Base-by-base conservation (phyloP, 2,888 invertebrate genomes). In the Monopis laevigella region DNA sequence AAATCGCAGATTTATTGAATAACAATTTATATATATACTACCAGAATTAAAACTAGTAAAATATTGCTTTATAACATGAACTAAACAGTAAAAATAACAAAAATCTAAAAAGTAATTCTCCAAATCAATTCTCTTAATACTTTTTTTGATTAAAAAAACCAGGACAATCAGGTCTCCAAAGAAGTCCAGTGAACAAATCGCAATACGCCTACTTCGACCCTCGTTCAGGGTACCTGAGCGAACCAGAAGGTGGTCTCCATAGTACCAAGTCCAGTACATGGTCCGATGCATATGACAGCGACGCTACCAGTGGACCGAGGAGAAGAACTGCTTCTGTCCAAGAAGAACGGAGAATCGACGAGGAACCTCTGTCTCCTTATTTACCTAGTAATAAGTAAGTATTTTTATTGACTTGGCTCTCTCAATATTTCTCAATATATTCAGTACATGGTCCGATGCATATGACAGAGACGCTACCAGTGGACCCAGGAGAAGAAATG, bases 181-280 rank as follows among this genome's bases (percentile, higher is more conserved):
- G 77, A 6, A 62, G 65, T 3, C 32, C 44, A 4, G 52, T 65
- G 46, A 74, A 71, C 56, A 70, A 69, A 49, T 77, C 77, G 0
- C 82, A 82, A 48, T 82, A 81, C 54, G 78, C 80, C 1, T 82
- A 82, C 59, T 80, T 82, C 54, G 81, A 82, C 52, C 80, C 81
- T 1, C 72, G 80, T 1, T 81, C 81, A 0, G 82, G 82, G 0
- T 82, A 82, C 56, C 58, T 81, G 17, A 81, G 81, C 46, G 82
- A 82, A 47, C 82, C 82, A 0, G 82, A 82, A 43, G 81, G 81
- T 1, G 77, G 77, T 2, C 55, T 67, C 8, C 62, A 67, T 28
- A 52, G 74, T 29, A 55, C 68, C 1, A 62, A 67, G 2, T 54
- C 63, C 0, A 65, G 69, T 43, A 64, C 72, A 2, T 74, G 73